These are phyloP conservation scores for Colaptes auratus DNA, from an alignment of 2,113 vertebrate species.

Conservation along the genomic window DNA sequence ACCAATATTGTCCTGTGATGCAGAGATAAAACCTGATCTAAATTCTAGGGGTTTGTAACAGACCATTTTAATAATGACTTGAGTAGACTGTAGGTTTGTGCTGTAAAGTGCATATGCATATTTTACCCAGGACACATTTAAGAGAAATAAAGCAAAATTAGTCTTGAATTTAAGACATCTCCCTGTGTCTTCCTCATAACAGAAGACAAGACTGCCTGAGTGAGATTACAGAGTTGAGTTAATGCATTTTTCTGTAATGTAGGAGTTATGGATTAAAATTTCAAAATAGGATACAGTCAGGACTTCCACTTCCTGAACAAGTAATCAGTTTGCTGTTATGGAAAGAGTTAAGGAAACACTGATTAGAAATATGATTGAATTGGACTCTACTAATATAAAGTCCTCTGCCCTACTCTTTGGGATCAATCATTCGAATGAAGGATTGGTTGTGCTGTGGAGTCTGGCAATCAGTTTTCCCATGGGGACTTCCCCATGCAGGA, in stretches of 20 bases:
- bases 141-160: background rate
- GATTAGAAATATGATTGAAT: background rate
- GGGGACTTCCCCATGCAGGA: background rate
- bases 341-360: background rate
- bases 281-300: background rate
- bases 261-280: background rate
- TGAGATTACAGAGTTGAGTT: background rate
- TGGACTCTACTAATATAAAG: rapidly evolving
- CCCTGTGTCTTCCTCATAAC: background rate
- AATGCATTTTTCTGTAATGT: background rate
- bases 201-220: background rate
- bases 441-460: background rate
- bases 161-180: background rate
- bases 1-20: background rate
- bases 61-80: background rate
- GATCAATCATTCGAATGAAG: background rate
- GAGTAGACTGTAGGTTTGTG: background rate
- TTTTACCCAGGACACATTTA: background rate
- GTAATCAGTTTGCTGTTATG: background rate
- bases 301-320: background rate
- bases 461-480: background rate
- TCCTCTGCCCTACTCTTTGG: background rate
- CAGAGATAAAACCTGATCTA: background rate
- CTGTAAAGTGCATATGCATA: background rate
- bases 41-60: background rate